phyloP scores from a whole-genome alignment of 92 coral and sea anemone species.

The Umimayanthus kanabou region DNA sequence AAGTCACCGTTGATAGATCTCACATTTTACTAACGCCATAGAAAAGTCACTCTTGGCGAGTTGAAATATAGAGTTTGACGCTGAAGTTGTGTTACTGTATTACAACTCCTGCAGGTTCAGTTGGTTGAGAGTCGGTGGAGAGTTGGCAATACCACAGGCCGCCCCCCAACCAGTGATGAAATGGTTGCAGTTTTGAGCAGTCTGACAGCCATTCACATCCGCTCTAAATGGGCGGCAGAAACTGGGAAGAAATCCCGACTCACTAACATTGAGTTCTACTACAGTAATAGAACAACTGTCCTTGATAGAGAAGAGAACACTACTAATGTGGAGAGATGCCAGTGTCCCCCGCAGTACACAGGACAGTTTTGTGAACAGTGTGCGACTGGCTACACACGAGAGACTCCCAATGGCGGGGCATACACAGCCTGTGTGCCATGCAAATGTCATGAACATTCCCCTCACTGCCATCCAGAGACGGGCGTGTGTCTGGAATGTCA shows the following conservation, averaged over 20 bases:
- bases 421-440: slow-evolving; percentile 81
- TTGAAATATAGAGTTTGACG: background rate
- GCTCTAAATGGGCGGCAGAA: slow-evolving; percentile 85
- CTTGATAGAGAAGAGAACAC: slow-evolving; percentile 40
- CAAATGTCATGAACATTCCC: slow-evolving; percentile 74
- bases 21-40: too few species aligned
- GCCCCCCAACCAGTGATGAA: slow-evolving; percentile 72
- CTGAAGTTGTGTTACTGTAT: background rate
- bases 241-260: slow-evolving; percentile 25
- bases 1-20: too few species aligned
- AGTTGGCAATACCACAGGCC: slow-evolving; percentile 73
- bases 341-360: slow-evolving; percentile 75
- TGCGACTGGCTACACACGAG: slow-evolving; percentile 86
- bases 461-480: slow-evolving; percentile 79
- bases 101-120: slow-evolving; percentile 58
- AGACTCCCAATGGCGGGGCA: slow-evolving; percentile 84
- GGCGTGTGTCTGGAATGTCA: slow-evolving; percentile 86
- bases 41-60: too few species aligned
- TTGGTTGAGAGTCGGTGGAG: slow-evolving; percentile 85
- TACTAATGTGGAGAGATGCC: slow-evolving; percentile 76
- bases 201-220: slow-evolving; percentile 65
- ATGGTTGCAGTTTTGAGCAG: slow-evolving; percentile 80
- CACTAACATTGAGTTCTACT: slow-evolving; percentile 4
- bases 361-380: slow-evolving; percentile 96
- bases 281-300: slow-evolving; percentile 23